Evolutionary conservation across 2,113 vertebrate genomes (phyloP).

Genomic region (Neoarius graeffei): DNA sequence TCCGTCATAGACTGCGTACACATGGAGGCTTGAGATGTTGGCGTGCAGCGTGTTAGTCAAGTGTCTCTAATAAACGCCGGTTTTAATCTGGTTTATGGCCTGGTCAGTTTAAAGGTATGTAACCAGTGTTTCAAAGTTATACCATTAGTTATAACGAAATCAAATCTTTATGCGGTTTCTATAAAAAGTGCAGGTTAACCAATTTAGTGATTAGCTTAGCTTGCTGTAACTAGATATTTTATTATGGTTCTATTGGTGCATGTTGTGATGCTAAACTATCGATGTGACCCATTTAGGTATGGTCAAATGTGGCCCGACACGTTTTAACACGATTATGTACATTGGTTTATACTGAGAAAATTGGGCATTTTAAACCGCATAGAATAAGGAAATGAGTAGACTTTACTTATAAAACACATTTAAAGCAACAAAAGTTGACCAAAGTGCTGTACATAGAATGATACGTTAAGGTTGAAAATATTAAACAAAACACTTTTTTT

Average conservation of each 20-base stretch:
- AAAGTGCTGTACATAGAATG: not conserved
- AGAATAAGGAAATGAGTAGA: not conserved
- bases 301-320: not conserved
- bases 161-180: not conserved
- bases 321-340: not conserved
- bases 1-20: slow-evolving; percentile 52
- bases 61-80: not conserved
- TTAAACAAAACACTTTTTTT: not conserved
- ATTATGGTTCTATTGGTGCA: slow-evolving; percentile 63
- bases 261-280: not conserved
- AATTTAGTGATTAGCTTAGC: not conserved
- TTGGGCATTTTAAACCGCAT: not conserved
- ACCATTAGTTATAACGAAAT: not conserved
- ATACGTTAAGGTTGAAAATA: not conserved
- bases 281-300: not conserved
- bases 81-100: not conserved
- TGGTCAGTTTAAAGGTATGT: slow-evolving; percentile 28
- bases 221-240: slow-evolving; percentile 48
- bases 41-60: not conserved
- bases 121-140: not conserved
- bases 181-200: not conserved
- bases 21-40: slow-evolving; percentile 31
- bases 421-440: not conserved
- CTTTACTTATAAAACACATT: not conserved
- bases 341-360: not conserved